Conservation (phyloP, 2,888 invertebrate genomes). For the Timandra comae region DNA sequence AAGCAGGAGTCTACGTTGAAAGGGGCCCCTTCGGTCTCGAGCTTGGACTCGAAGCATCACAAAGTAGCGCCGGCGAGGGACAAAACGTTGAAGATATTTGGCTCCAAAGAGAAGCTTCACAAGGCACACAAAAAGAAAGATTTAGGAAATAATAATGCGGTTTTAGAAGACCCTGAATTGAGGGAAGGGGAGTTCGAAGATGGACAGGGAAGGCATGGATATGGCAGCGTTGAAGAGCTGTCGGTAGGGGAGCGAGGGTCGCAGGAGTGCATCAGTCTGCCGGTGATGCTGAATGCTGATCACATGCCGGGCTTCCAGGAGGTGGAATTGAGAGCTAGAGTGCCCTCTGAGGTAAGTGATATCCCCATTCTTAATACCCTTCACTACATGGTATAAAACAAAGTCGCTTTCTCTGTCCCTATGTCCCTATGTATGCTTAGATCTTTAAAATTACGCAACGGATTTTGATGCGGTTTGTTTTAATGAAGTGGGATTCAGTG, state of each 20-base stretch:
- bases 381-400: no score
- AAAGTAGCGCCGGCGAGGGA: slow-evolving; percentile 69
- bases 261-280: slow-evolving; percentile 69
- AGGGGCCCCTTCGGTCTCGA: slow-evolving; percentile 80
- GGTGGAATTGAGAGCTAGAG: slow-evolving; percentile 60
- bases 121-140: slow-evolving; percentile 68
- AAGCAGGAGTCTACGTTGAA: slow-evolving; percentile 74
- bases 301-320: slow-evolving; percentile 72
- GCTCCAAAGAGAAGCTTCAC: slow-evolving; percentile 72
- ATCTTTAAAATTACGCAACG: no score
- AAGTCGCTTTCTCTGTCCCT: no score
- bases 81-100: slow-evolving; percentile 69
- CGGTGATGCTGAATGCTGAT: slow-evolving; percentile 64
- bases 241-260: slow-evolving; percentile 63
- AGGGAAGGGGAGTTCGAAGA: slow-evolving; percentile 60
- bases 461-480: no score
- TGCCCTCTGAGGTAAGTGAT: slow-evolving; percentile 62
- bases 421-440: no score
- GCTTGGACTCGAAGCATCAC: slow-evolving; percentile 79
- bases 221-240: slow-evolving; percentile 67
- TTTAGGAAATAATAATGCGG: slow-evolving; percentile 68
- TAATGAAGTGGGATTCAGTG: no score
- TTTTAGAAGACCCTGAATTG: slow-evolving; percentile 67
- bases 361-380: no score
- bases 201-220: slow-evolving; percentile 50